Evolutionary conservation across 2,797 vertebrate species (phyloP), one percentile per base, ranked within the genome.

Genomic region (Myoxocephalus aenaeus): DNA sequence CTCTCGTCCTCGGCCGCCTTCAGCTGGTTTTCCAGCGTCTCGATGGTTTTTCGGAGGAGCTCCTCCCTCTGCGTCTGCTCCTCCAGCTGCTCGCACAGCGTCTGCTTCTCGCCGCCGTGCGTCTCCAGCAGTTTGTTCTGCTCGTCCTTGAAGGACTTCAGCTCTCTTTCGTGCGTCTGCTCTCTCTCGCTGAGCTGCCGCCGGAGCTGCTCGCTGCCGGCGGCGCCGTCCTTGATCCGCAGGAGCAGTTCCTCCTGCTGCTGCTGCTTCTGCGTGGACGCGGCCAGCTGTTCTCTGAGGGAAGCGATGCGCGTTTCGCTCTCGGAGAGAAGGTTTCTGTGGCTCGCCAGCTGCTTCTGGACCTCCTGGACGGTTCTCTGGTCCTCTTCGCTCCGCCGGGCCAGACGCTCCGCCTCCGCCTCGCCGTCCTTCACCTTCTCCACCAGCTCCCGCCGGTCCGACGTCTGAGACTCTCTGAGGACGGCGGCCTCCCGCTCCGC

Each of bases 121-220:
- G 93, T 95, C 38, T 91, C 90, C 70, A 95, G 70, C 14, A 97
- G 90, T 38, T 87, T 89, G 84, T 97, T 96, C 44, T 94, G 90
- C 7, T 95, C 95, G 5, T 96, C 96, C 85, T 96, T 96, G 51
- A 94, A 25, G 1, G 93, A 88, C 76, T 97, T 97, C 25, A 97
- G 84, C 42, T 97, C 96, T n/a, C 89, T 94, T 72, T 96, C 94
- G 81, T 95, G 89, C 0, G 20, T 80, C 83, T 94, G 86, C 46
- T 96, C 94, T 67, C 85, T 93, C 59, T 96, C 92, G 2, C 88
- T 59, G 15, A 96, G 86, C 75, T 94, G 89, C 25, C 58, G 80
- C 65, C 89, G 86, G 22, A 94, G 89, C 65, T 93, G 92, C 59
- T 95, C 93, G n/a, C 86, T 94, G 29, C 84, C 80, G 20, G 51